Conservation (phyloP, 2,797 vertebrate species). For the Sebastes itinus region DNA sequence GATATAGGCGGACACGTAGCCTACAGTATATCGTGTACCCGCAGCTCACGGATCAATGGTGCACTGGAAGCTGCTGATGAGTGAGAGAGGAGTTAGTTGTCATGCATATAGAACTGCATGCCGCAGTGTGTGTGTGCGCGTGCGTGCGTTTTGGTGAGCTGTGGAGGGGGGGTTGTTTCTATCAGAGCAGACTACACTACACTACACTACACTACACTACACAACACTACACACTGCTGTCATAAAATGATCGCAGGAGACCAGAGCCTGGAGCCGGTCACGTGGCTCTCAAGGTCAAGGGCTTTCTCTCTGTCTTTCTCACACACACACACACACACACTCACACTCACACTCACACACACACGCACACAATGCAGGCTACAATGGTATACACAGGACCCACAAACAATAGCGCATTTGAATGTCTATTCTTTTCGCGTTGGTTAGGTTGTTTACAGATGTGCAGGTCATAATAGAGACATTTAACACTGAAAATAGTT, state of each 20-base stretch:
- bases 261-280: slow-evolving; percentile 12
- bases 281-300: slow-evolving; percentile 75
- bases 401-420: neutral
- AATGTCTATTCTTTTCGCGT: neutral
- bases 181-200: slow-evolving; percentile 8
- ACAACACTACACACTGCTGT: neutral
- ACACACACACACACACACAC: neutral
- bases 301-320: slow-evolving; percentile 30
- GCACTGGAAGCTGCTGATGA: neutral
- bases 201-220: too few relatives aligned
- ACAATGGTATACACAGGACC: neutral
- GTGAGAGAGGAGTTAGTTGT: neutral
- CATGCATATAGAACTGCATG: neutral
- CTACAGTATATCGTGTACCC: neutral
- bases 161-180: neutral
- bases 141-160: neutral
- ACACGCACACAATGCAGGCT: neutral
- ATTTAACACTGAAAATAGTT: neutral
- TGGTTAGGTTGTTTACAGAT: neutral
- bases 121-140: slow-evolving; percentile 22
- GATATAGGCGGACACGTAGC: slow-evolving; percentile 27
- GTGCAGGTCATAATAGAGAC: too few relatives aligned
- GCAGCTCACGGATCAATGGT: neutral
- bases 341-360: neutral
- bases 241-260: slow-evolving; percentile 25